Evolutionary conservation across 2,797 vertebrate genomes (phyloP).

Genomic region (Linurgus olivaceus): DNA sequence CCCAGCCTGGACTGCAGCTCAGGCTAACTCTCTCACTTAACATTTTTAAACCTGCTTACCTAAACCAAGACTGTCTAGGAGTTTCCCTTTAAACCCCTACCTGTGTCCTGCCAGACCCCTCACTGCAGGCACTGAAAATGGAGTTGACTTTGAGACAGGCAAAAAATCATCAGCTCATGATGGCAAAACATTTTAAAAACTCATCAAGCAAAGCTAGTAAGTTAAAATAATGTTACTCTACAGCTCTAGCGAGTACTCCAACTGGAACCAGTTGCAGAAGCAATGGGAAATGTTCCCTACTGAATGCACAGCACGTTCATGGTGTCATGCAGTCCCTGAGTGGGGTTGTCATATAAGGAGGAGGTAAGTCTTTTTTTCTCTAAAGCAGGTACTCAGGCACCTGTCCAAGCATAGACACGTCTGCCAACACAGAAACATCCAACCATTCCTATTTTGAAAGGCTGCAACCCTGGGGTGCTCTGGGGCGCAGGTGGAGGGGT

Average conservation of each 20-base stretch:
- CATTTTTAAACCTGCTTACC: not conserved
- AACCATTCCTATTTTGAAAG: not conserved
- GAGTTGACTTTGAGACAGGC: not conserved
- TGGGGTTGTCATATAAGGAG: not conserved
- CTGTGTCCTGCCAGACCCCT: not conserved
- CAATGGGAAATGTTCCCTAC: not conserved
- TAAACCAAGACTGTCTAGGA: not conserved
- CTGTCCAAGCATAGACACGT: not conserved
- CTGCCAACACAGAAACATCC: rapidly evolving
- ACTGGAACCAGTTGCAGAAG: not conserved
- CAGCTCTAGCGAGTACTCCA: not conserved
- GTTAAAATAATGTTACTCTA: not conserved
- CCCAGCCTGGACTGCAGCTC: not conserved
- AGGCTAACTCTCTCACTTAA: not conserved
- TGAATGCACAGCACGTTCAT: not conserved
- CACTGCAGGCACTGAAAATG: not conserved
- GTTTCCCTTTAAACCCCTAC: not conserved
- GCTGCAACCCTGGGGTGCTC: not conserved
- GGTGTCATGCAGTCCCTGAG: not conserved
- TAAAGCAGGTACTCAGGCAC: not conserved
- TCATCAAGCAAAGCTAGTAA: not conserved
- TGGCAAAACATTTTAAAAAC: rapidly evolving
- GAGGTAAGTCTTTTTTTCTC: not conserved
- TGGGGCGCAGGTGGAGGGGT: not conserved
- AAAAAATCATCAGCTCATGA: not conserved